phyloP scores from a whole-genome alignment of 2,797 vertebrate genomes.

The Eulemur mongoz region DNA sequence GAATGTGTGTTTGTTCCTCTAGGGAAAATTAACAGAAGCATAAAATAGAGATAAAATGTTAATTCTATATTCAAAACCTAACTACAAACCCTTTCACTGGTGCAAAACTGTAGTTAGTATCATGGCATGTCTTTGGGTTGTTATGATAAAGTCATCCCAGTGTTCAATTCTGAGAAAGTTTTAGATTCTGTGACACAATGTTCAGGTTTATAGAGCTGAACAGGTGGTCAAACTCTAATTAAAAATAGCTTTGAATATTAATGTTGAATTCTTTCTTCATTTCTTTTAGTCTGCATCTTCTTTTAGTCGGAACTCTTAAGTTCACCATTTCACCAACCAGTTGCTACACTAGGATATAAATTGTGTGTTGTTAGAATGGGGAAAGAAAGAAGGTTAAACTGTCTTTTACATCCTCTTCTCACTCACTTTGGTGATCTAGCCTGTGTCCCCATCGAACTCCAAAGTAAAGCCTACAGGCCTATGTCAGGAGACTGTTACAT shows the following conservation, averaged over 20 bases:
- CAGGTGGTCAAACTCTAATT: constrained; percentile 46
- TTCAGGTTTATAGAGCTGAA: constrained; percentile 68
- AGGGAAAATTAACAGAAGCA: constrained; percentile 52
- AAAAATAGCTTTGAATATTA: constrained; percentile 42
- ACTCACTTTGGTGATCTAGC: neutral
- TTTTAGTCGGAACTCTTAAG: neutral
- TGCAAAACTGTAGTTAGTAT: constrained; percentile 59
- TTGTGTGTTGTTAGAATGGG: neutral
- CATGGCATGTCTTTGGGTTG: constrained; percentile 61
- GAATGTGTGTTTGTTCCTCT: constrained; percentile 81
- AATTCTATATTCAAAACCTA: constrained; percentile 68
- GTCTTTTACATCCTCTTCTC: neutral
- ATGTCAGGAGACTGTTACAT: neutral
- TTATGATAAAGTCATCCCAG: constrained; percentile 48
- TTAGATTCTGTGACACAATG: constrained; percentile 42
- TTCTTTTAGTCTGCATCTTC: neutral
- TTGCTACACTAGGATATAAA: neutral
- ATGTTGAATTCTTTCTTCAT: neutral
- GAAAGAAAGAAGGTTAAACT: neutral
- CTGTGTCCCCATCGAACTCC: neutral
- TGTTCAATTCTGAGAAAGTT: constrained; percentile 71
- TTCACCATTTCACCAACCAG: neutral
- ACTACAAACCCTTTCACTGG: constrained; percentile 63
- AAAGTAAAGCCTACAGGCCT: neutral
- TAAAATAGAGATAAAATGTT: constrained; percentile 73